A percentile compares a stretch with the other conserved stretches of the same genome.
phyloP scores from a whole-genome alignment of 2,797 vertebrate species.

The Emys orbicularis region DNA sequence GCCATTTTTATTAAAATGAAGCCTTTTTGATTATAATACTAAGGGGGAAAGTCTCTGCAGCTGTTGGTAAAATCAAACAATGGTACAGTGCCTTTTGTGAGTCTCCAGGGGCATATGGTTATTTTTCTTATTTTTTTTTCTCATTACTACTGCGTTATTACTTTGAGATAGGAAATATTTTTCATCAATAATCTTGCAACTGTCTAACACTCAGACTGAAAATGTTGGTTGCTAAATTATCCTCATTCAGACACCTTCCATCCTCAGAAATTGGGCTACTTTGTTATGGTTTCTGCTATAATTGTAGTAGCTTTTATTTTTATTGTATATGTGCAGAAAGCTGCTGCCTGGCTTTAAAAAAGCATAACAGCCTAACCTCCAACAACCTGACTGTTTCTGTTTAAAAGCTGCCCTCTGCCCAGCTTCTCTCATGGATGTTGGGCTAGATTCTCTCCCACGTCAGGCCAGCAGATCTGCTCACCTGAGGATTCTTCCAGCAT shows the following conservation, averaged over 20 bases:
- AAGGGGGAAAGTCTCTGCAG: not conserved
- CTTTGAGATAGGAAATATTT: not conserved
- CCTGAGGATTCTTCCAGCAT: not conserved
- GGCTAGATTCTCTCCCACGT: slow-evolving; percentile 24
- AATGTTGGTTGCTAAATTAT: not conserved
- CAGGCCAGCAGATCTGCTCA: not conserved
- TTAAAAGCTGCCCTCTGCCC: not conserved
- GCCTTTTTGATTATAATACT: not conserved
- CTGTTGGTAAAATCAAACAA: not conserved
- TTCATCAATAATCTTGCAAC: not conserved
- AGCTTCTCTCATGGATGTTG: slow-evolving; percentile 44
- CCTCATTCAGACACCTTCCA: not conserved
- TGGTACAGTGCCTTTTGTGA: not conserved
- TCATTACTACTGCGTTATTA: not conserved
- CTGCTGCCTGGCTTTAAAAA: not conserved
- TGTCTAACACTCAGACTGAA: not conserved
- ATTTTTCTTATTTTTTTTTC: not conserved
- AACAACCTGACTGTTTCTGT: not conserved
- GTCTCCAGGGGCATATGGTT: not conserved
- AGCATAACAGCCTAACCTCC: slow-evolving; percentile 20
- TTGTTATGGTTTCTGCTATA: not conserved
- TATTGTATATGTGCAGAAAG: not conserved
- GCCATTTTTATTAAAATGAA: not conserved
- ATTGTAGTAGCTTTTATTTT: not conserved
- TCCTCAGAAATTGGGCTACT: not conserved